Evolutionary conservation across 2,888 invertebrate species (phyloP).

Genomic region (Lochmaea capreae): DNA sequence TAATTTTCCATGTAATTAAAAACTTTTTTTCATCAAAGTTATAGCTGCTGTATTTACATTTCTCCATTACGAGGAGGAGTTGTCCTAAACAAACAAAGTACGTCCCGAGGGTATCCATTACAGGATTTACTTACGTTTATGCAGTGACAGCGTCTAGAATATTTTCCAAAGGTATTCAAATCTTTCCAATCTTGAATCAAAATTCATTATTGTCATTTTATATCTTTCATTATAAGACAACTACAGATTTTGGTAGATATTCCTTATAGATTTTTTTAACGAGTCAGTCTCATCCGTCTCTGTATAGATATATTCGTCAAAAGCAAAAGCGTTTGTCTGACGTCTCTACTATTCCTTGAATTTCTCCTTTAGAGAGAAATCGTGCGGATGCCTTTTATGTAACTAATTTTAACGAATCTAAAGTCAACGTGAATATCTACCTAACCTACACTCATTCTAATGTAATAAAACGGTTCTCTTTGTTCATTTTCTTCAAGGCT

Average conservation of each 20-base stretch:
- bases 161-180: neutral
- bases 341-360: neutral
- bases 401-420: constrained; percentile 1
- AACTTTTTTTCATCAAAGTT: constrained; percentile 5
- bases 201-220: no score
- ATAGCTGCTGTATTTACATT: neutral
- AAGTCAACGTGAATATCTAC: neutral
- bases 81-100: constrained; percentile 12
- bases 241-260: no score
- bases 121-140: neutral
- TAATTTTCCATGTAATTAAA: constrained; percentile 5
- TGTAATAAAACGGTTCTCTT: neutral
- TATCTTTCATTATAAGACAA: no score
- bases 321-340: neutral
- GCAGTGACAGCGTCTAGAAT: neutral
- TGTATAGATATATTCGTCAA: neutral
- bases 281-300: neutral
- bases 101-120: neutral
- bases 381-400: constrained; percentile 2
- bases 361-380: neutral
- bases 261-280: no score
- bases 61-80: neutral
- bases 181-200: no score
- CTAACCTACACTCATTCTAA: neutral
- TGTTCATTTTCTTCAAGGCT: neutral